Base-by-base conservation (phyloP, 2,888 invertebrate species). In the Mesorhabditis spiculigera region DNA sequence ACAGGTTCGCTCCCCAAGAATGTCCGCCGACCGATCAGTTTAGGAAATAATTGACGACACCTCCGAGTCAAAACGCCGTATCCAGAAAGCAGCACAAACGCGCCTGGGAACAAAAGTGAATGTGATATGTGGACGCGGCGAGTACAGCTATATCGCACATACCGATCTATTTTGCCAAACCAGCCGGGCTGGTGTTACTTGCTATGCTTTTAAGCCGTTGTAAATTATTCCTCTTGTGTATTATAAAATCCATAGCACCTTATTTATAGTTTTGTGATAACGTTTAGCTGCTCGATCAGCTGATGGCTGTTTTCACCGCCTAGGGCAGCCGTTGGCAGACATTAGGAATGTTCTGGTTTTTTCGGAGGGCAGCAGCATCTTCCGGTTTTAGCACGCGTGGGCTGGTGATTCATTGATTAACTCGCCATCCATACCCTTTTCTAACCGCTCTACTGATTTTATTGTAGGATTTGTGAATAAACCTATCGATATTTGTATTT, bases 101-200 rank as follows among this genome's bases (percentile, higher is more conserved):
- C 41, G 65, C 8, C 44, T 75, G 10, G 75, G 73, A 4, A 66
- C 68, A 42, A 70, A 71, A n/a, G 77, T 79, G 8, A 77, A 79
- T 65, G 78, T 78, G 0, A 78, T 85, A 42, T 85, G 85, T 70
- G 85, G 85, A 28, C 74, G 67, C 44, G 83, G 81, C 10, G 85
- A 84, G 70, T 85, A 83, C 75, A 80, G 81, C 63, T 85, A 82
- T 73, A 72, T 84, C 62, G 81, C 81, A n/a, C 83, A 85, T 72
- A 82, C 85, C 4, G 77, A 83, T 44, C 71, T 73, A 4, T 85
- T 81, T 76, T 85, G 85, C 67, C 85, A 85, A 67, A 73, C 78
- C 2, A 74, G 74, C 50, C 75, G 73, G 66, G 78, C 72, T 43
- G 73, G 78, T 63, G 70, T 81, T 4, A 82, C 84, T 5, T 85